Evolutionary conservation across 2,888 invertebrate genomes (phyloP).

Genomic region (Bugula neritina): DNA sequence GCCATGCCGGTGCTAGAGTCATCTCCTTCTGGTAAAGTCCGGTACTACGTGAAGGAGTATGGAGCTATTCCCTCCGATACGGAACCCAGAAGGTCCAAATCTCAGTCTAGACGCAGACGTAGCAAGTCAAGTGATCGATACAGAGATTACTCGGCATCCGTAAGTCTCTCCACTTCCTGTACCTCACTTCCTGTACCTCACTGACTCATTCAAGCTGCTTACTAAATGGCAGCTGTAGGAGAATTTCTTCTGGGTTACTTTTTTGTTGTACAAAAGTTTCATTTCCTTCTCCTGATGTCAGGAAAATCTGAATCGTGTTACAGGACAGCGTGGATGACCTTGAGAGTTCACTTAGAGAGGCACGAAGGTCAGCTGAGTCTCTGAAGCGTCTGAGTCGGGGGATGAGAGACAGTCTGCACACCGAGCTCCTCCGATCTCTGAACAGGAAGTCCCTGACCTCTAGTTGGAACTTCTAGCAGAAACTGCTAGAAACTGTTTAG

Average conservation of each 20-base stretch:
- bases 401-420: conserved; percentile 11
- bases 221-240: no score
- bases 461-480: conserved; percentile 2
- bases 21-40: neutral
- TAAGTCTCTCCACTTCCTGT: no score
- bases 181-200: no score
- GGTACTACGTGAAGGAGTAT: conserved; percentile 21
- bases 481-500: no score
- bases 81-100: conserved; percentile 11
- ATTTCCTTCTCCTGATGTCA: neutral
- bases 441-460: conserved; percentile 7
- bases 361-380: conserved; percentile 18
- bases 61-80: conserved; percentile 6
- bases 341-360: conserved; percentile 19
- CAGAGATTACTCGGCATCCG: neutral
- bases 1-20: neutral
- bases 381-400: conserved; percentile 23
- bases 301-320: no score
- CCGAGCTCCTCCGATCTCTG: neutral
- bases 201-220: no score
- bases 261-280: no score
- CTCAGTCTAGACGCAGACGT: neutral
- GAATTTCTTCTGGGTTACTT: no score
- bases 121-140: neutral
- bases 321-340: conserved; percentile 21